Base-by-base conservation (phyloP, 2,113 vertebrate species). In the Natator depressus region DNA sequence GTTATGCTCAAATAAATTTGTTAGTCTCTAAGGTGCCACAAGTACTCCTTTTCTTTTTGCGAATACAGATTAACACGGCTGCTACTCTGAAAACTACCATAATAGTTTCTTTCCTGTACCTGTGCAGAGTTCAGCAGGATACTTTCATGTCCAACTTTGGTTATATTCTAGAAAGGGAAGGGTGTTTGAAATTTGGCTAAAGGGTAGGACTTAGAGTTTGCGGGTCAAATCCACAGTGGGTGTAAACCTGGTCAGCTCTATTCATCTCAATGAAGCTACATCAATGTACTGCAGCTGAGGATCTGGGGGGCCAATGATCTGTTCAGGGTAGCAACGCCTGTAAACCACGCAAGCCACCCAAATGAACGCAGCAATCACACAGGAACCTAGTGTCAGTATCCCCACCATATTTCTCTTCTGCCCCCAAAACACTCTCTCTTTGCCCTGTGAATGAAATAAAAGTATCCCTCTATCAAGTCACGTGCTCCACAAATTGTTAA, bases 161-260 rank as follows among this genome's bases (percentile, higher is more conserved):
- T 57, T 57, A 57, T 57, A 27, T 25, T 25, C 55, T 27, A 57
- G 55, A 57, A 57, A 27, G 24, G 89, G 76, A 31, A 1, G 13
- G 83, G 20, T 13, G 49, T 49, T 51, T 51, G 65, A 55, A 85
- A 91, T 42, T 20, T 5, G 7, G 12, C 42, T 80, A 16, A 49
- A 49, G 47, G 55, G 80, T 11, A 59, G 19, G 65, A 90, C 31
- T 53, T 54, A 6, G 29, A 42, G 46, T 87, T 22, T 14, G 42
- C 3, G 47, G 49, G 54, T 1, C 17, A 87, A 55, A 95, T 38
- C 29, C 47, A 49, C 69, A 31, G 6, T 25, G 35, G 69, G 51
- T 69, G 9, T 6, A 0, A 80, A 9, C 22, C 16, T 31, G 29
- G 50, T 19, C 1, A 2, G 22, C 1, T 78, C 78, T 80, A 79